A percentile compares a stretch with the other conserved stretches of the same genome.
These are phyloP conservation scores for Lamellibrachia satsuma DNA, from an alignment of 2,888 invertebrate genomes.

Conservation along the genomic window DNA sequence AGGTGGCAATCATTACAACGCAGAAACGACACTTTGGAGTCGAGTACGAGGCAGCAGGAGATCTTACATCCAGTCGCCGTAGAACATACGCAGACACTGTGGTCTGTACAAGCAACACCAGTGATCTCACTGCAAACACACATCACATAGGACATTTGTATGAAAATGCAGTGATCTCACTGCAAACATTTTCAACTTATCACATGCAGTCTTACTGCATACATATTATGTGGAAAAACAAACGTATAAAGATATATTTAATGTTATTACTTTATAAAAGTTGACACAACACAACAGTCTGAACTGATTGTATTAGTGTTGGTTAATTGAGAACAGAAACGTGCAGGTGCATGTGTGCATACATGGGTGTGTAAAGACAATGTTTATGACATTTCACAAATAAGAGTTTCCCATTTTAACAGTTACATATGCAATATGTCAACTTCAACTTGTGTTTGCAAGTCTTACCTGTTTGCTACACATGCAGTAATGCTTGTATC, in stretches of 20 bases:
- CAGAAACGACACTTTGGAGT: conserved; percentile 73
- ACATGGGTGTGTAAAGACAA: too few relatives aligned
- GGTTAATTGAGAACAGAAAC: too few relatives aligned
- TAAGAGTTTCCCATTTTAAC: not conserved
- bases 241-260: too few relatives aligned
- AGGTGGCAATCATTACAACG: conserved; percentile 68
- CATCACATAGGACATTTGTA: not conserved
- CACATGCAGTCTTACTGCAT: too few relatives aligned
- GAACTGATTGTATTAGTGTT: too few relatives aligned
- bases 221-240: too few relatives aligned
- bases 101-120: conserved; percentile 76
- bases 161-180: conserved; percentile 14
- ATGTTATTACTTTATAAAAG: too few relatives aligned
- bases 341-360: too few relatives aligned
- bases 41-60: conserved; percentile 71
- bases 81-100: conserved; percentile 74
- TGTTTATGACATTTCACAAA: too few relatives aligned
- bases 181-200: not conserved
- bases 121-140: conserved; percentile 67
- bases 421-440: not conserved
- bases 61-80: conserved; percentile 65
- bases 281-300: too few relatives aligned
- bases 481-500: conserved; percentile 52
- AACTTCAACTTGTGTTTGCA: not conserved
- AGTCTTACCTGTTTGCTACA: conserved; percentile 54